Conservation (phyloP, 2,113 vertebrate species). For the Tetrao urogallus region DNA sequence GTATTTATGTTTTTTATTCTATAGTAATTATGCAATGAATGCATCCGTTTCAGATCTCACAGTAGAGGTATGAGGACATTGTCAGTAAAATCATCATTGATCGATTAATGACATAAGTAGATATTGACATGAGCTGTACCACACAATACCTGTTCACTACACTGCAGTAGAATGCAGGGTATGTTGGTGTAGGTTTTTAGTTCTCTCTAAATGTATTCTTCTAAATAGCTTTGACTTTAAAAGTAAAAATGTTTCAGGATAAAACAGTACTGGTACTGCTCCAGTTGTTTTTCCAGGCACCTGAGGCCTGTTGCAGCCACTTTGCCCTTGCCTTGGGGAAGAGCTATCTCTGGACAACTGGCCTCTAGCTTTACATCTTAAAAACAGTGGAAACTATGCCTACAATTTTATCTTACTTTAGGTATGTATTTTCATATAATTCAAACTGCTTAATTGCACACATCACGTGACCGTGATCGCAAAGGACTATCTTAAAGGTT, state of each 20-base stretch:
- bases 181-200: background rate
- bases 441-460: background rate
- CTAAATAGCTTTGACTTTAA: background rate
- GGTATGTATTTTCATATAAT: background rate
- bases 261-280: background rate
- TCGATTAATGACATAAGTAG: background rate
- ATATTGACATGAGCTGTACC: background rate
- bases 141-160: background rate
- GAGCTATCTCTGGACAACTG: background rate
- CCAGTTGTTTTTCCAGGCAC: background rate
- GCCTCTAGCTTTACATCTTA: background rate
- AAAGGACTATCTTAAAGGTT: background rate
- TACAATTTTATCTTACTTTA: background rate
- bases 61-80: background rate
- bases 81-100: background rate
- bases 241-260: background rate
- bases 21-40: background rate
- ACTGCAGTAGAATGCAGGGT: fast-evolving
- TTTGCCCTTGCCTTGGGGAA: background rate
- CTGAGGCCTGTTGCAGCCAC: background rate
- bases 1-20: background rate
- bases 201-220: background rate
- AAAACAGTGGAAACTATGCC: background rate
- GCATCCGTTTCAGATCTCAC: background rate
- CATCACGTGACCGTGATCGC: background rate